Percentiles rank a stretch among this genome's conserved stretches.
Conservation (phyloP, 2,113 vertebrate species). For the Atrichornis clamosus region DNA sequence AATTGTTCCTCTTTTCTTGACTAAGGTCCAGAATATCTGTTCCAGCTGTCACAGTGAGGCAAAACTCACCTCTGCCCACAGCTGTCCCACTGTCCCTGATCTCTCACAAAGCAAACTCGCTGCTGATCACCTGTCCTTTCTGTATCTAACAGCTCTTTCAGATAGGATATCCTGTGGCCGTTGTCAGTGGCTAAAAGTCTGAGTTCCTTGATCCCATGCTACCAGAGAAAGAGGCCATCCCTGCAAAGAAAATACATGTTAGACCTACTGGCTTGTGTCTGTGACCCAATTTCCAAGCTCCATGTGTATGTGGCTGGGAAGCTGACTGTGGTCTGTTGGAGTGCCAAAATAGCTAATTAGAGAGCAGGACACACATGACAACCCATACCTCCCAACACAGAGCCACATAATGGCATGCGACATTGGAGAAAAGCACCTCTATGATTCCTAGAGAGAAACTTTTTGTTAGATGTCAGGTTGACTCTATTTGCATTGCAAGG, state of each 20-base stretch:
- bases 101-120: neutral
- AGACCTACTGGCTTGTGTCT: neutral
- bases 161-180: rapidly evolving
- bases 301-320: neutral
- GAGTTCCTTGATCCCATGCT: neutral
- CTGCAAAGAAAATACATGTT: neutral
- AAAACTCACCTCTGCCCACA: neutral
- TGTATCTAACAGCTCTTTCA: neutral
- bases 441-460: neutral
- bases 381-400: neutral
- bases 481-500: neutral
- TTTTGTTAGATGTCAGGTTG: neutral
- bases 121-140: neutral
- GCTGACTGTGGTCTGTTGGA: rapidly evolving
- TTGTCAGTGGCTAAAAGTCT: neutral
- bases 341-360: neutral
- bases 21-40: neutral
- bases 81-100: neutral
- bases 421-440: rapidly evolving
- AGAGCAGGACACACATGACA: neutral
- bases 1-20: neutral
- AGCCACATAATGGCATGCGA: neutral
- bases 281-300: neutral
- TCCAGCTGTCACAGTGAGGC: neutral
- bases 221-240: neutral